Evolutionary conservation across 2,888 invertebrate species (phyloP).

Genomic region (Thereva nobilitata): DNA sequence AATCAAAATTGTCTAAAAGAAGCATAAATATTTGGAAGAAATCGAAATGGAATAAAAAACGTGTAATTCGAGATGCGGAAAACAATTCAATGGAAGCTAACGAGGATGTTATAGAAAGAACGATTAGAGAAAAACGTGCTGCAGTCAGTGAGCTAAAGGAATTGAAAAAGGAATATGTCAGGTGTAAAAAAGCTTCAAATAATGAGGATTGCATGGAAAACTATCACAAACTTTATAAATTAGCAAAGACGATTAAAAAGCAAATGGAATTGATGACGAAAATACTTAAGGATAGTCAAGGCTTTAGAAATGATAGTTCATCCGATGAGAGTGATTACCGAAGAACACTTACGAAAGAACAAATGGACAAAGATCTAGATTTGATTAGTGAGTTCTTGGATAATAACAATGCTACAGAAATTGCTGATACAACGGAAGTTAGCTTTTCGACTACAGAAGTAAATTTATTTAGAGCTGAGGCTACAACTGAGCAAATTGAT

Average conservation of each 20-base stretch:
- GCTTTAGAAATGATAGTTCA: conserved; percentile 4
- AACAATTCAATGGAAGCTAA: conserved; percentile 42
- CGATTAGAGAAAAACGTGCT: conserved; percentile 49
- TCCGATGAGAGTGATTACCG: conserved; percentile 4
- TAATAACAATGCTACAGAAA: too few species aligned
- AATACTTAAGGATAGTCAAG: background rate
- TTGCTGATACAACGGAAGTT: too few species aligned
- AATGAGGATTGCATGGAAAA: conserved; percentile 50
- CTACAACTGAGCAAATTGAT: too few species aligned
- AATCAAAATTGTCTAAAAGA: too few species aligned
- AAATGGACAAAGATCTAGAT: too few species aligned
- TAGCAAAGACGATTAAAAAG: conserved; percentile 52
- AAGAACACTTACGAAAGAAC: background rate
- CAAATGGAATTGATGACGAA: conserved; percentile 52
- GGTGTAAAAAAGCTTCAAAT: conserved; percentile 49
- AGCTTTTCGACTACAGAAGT: too few species aligned
- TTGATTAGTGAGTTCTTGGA: too few species aligned
- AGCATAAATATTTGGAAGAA: too few species aligned
- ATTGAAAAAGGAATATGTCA: conserved; percentile 50
- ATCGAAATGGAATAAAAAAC: too few species aligned
- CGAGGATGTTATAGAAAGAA: conserved; percentile 48
- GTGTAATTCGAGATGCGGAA: too few species aligned
- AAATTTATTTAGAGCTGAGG: background rate
- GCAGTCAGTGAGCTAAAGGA: conserved; percentile 47
- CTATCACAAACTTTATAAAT: conserved; percentile 52